These are phyloP conservation scores for Hycleus phaleratus DNA, from an alignment of 1,140 invertebrate species.

Conservation along the genomic window DNA sequence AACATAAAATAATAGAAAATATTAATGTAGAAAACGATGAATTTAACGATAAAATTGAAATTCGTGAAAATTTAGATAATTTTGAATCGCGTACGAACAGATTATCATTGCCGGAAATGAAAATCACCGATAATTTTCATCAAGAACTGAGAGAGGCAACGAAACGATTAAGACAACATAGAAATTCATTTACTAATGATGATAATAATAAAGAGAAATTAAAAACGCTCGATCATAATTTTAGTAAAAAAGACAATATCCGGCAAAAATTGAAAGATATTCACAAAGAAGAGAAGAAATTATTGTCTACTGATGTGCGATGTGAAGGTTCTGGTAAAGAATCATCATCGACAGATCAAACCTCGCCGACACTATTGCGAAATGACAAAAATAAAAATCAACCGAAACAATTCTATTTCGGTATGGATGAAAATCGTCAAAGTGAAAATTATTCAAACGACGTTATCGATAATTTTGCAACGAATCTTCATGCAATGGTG, in stretches of 20 bases:
- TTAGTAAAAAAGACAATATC: constrained; percentile 23
- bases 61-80: constrained; percentile 13
- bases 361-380: constrained; percentile 33
- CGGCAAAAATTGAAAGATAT: constrained; percentile 17
- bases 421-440: constrained; percentile 52
- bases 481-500: constrained; percentile 18
- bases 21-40: background rate
- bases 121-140: constrained; percentile 58
- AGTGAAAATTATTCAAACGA: constrained; percentile 10
- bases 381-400: constrained; percentile 36
- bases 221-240: constrained; percentile 32
- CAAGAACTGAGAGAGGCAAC: constrained; percentile 58
- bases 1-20: constrained; percentile 13
- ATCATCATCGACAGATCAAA: constrained; percentile 48
- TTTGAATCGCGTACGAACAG: constrained; percentile 34
- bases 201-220: constrained; percentile 24
- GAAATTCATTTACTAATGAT: constrained; percentile 8
- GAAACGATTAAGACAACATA: constrained; percentile 45
- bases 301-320: constrained; percentile 31
- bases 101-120: constrained; percentile 44
- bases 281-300: constrained; percentile 1
- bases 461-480: constrained; percentile 14
- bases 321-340: constrained; percentile 53
- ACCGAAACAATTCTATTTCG: constrained; percentile 70
- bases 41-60: constrained; percentile 6